Percentiles rank a stretch among this genome's conserved stretches.
phyloP scores from a whole-genome alignment of 2,797 vertebrate species.

The Mormyrops attenuatus region DNA sequence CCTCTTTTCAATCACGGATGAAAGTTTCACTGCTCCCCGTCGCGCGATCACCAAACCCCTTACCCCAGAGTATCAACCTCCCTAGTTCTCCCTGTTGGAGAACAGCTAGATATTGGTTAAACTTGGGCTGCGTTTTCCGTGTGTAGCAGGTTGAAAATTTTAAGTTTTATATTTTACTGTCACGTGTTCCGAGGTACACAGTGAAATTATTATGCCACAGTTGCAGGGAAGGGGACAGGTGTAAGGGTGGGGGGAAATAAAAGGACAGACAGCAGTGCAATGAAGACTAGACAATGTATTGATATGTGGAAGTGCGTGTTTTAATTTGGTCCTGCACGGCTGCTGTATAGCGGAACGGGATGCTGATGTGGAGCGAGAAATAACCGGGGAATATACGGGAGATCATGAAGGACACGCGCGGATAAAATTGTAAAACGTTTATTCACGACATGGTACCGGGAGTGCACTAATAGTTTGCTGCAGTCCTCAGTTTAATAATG shows the following conservation, averaged over 20 bases:
- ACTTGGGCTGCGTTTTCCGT: not conserved
- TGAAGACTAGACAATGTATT: not conserved
- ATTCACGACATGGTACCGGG: not conserved
- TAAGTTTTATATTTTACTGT: not conserved
- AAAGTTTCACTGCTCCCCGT: not conserved
- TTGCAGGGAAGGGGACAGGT: not conserved
- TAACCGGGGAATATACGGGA: not conserved
- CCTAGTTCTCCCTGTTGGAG: not conserved
- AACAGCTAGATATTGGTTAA: not conserved
- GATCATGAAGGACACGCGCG: not conserved
- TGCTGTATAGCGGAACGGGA: not conserved
- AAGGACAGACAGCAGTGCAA: not conserved
- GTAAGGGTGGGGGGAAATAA: not conserved
- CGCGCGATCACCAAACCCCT: not conserved
- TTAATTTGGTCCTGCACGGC: not conserved
- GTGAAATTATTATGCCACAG: not conserved
- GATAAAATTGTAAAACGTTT: not conserved
- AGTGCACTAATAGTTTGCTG: not conserved
- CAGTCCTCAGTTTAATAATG: not conserved
- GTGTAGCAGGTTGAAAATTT: not conserved
- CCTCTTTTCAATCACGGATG: not conserved
- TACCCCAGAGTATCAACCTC: not conserved
- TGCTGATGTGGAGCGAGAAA: not conserved
- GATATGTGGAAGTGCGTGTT: not conserved
- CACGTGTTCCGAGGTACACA: not conserved